Evolutionary conservation across 2,797 vertebrate species (phyloP).

Genomic region (Parambassis ranga): DNA sequence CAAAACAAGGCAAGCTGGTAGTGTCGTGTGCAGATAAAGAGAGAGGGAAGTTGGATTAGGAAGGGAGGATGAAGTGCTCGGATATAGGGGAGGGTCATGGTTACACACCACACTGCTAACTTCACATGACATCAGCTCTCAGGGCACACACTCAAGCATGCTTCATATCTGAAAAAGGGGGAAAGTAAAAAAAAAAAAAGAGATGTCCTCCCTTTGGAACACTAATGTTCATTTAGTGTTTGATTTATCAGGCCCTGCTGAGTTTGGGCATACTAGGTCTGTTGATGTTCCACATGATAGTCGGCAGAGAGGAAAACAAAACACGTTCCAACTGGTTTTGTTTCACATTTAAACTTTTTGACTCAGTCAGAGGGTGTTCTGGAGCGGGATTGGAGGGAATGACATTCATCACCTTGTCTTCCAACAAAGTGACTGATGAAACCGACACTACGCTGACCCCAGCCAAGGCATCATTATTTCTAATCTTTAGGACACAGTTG

Average conservation of each 20-base stretch:
- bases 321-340: background rate
- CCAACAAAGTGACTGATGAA: too few species aligned
- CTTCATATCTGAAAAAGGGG: background rate
- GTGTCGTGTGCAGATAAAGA: conserved; percentile 22
- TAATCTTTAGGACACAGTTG: too few species aligned
- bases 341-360: background rate
- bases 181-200: background rate
- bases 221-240: background rate
- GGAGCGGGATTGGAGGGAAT: background rate
- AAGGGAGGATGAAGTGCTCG: conserved; percentile 46
- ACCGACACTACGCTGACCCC: too few species aligned
- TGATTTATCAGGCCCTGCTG: conserved; percentile 14
- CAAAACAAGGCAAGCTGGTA: conserved; percentile 30
- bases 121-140: conserved; percentile 66
- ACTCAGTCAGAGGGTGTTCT: background rate
- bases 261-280: background rate
- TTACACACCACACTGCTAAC: conserved; percentile 50
- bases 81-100: conserved; percentile 51
- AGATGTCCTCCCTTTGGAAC: conserved; percentile 1
- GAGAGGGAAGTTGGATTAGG: conserved; percentile 17
- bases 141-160: conserved; percentile 34
- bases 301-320: conserved; percentile 1
- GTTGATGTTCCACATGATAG: conserved; percentile 10
- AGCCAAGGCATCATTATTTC: too few species aligned
- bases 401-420: background rate